Evolutionary conservation across 2,888 invertebrate genomes (phyloP).

Genomic region (Saturnia pavonia): DNA sequence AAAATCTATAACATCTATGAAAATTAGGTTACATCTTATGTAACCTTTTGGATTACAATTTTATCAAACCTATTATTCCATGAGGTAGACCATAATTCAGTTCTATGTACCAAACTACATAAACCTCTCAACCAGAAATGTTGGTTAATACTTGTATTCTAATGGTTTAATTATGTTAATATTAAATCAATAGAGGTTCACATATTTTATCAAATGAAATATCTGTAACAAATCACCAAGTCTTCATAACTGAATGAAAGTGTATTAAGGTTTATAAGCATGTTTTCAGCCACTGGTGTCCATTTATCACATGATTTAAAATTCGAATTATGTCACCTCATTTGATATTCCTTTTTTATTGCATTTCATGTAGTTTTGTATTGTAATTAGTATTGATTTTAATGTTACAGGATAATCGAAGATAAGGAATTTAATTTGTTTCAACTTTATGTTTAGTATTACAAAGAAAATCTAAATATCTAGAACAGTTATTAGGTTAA

Average conservation of each 20-base stretch:
- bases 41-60: not conserved
- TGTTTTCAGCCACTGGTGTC: not conserved
- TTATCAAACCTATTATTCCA: not conserved
- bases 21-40: not conserved
- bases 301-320: not conserved
- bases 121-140: not conserved
- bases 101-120: not conserved
- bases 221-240: not conserved
- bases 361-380: too few relatives aligned
- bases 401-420: not conserved
- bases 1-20: not conserved
- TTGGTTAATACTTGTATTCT: not conserved
- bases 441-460: not conserved
- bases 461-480: not conserved
- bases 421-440: not conserved
- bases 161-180: not conserved
- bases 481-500: constrained; percentile 15
- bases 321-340: not conserved
- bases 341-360: not conserved
- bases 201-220: not conserved
- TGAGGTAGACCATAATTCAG: not conserved
- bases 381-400: not conserved
- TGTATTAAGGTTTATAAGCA: not conserved
- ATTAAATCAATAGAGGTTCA: not conserved
- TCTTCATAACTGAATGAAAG: not conserved